phyloP scores from a whole-genome alignment of 1,140 invertebrate genomes.

The Drosophila gunungcola region DNA sequence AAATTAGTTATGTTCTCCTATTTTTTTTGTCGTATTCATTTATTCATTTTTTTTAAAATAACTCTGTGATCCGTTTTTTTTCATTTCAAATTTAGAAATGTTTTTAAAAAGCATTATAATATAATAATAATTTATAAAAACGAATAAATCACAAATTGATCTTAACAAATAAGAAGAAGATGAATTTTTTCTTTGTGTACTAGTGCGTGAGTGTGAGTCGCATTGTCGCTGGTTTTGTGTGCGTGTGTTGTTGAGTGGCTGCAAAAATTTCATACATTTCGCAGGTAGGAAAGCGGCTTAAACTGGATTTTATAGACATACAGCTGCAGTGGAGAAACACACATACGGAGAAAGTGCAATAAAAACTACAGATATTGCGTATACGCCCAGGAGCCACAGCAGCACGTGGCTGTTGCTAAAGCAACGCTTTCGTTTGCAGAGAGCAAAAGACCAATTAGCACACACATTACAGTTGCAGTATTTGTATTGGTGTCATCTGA shows the following conservation, averaged over 20 bases:
- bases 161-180: neutral
- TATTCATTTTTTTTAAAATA: too few relatives aligned
- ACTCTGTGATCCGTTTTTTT: too few relatives aligned
- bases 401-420: constrained; percentile 67
- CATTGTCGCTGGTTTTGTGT: constrained; percentile 29
- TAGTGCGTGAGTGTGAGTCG: constrained; percentile 14
- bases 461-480: neutral
- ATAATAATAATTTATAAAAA: neutral
- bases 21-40: too few relatives aligned
- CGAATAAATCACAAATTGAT: neutral
- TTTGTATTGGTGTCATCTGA: constrained; percentile 16
- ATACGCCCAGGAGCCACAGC: constrained; percentile 59
- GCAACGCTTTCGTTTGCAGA: constrained; percentile 54
- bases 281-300: constrained; percentile 73
- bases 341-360: constrained; percentile 28
- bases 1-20: too few relatives aligned
- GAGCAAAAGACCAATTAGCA: constrained; percentile 70
- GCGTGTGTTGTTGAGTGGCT: constrained; percentile 51
- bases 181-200: constrained; percentile 6
- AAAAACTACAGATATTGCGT: constrained; percentile 74
- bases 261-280: constrained; percentile 73
- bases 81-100: neutral
- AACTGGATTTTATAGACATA: constrained; percentile 74
- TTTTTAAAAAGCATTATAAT: neutral
- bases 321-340: constrained; percentile 1